Evolutionary conservation across 2,797 vertebrate genomes (phyloP).

Genomic region (Cynodonichthys magdalenae): DNA sequence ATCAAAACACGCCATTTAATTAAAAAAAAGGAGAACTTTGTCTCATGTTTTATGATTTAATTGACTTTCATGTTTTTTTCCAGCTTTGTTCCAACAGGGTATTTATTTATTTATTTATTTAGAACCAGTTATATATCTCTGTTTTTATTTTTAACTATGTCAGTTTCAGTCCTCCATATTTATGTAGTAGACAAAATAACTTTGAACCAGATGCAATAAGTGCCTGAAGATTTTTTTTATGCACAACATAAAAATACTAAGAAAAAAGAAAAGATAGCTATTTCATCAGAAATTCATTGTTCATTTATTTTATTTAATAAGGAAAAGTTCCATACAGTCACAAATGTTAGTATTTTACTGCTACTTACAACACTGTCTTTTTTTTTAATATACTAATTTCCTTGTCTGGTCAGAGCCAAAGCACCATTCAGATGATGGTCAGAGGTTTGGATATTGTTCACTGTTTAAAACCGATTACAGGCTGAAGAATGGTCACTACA

Average conservation of each 20-base stretch:
- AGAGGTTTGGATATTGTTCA: constrained; percentile 36
- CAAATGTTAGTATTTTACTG: constrained; percentile 12
- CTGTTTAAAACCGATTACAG: constrained; percentile 63
- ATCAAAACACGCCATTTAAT: too few species aligned
- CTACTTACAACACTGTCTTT: constrained; percentile 8
- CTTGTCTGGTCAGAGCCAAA: constrained; percentile 6
- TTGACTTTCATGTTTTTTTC: too few species aligned
- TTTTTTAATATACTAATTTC: constrained; percentile 15
- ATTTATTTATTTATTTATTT: too few species aligned
- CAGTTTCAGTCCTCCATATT: neutral
- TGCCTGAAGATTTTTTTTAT: constrained; percentile 48
- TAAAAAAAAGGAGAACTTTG: too few species aligned
- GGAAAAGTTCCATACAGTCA: constrained; percentile 12
- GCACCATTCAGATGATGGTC: constrained; percentile 50
- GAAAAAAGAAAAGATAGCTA: constrained; percentile 24
- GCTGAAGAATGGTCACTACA: constrained; percentile 44
- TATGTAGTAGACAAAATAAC: constrained; percentile 16
- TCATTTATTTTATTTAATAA: constrained; percentile 28
- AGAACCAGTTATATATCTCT: too few species aligned
- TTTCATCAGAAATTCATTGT: constrained; percentile 32
- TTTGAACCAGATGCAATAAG: constrained; percentile 35
- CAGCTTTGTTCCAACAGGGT: too few species aligned
- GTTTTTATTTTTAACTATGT: too few species aligned
- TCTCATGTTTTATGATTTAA: too few species aligned
- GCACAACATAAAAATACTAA: constrained; percentile 26